A percentile compares a stretch with the other conserved stretches of the same genome.
Conservation (phyloP, 2,888 invertebrate species). For the Lysandra bellargus region DNA sequence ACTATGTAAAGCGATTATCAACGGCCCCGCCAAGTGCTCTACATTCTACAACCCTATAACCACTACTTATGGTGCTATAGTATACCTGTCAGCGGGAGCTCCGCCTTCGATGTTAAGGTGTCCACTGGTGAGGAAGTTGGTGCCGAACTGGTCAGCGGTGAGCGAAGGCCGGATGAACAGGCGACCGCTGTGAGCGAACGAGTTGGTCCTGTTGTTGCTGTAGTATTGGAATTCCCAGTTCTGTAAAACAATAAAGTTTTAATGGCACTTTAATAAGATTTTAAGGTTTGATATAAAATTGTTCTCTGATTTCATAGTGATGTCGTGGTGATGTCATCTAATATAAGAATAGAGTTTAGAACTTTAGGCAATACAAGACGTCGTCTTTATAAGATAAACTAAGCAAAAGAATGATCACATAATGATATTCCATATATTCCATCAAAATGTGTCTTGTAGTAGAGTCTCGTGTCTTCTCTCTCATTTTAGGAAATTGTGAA, state of each 20-base stretch:
- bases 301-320: not conserved
- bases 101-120: constrained; percentile 80
- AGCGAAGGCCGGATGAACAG: constrained; percentile 83
- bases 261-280: not conserved
- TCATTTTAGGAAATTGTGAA: too few relatives aligned
- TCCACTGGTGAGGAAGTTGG: constrained; percentile 75
- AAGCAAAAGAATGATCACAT: too few relatives aligned
- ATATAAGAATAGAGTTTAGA: too few relatives aligned
- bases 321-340: not conserved
- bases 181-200: constrained; percentile 78
- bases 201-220: constrained; percentile 84
- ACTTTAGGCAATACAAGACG: too few relatives aligned
- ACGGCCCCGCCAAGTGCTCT: too few relatives aligned
- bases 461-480: too few relatives aligned
- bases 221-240: constrained; percentile 88
- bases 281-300: not conserved
- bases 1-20: too few relatives aligned
- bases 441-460: too few relatives aligned
- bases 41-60: too few relatives aligned
- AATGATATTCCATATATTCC: too few relatives aligned
- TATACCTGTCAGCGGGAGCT: constrained; percentile 80
- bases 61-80: not conserved
- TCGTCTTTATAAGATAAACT: too few relatives aligned
- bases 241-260: constrained; percentile 51
- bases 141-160: constrained; percentile 77